Conservation (phyloP, 2,888 invertebrate genomes). For the Dryomyza anilis region DNA sequence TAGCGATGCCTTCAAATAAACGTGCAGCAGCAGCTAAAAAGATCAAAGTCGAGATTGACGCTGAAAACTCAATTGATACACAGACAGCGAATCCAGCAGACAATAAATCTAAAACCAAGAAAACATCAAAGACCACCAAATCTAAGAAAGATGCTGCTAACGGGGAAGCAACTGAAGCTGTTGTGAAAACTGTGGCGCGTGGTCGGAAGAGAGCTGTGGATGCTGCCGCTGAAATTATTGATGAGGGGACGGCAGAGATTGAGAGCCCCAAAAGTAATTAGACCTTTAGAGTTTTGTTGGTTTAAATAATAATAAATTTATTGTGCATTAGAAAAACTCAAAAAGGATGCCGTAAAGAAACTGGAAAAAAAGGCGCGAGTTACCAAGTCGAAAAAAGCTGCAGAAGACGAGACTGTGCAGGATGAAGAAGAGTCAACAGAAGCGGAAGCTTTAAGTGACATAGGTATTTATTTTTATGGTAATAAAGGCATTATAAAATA, state of each 20-base stretch:
- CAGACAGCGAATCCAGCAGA: neutral
- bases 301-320: too few species aligned
- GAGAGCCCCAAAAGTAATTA: neutral
- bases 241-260: constrained; percentile 9
- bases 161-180: neutral
- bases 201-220: constrained; percentile 28
- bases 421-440: too few species aligned
- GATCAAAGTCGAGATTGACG: too few species aligned
- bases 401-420: constrained; percentile 1
- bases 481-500: too few species aligned
- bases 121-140: too few species aligned
- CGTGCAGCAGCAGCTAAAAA: too few species aligned
- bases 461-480: too few species aligned
- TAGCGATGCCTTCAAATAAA: too few species aligned
- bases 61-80: too few species aligned
- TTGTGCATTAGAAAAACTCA: too few species aligned
- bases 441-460: too few species aligned
- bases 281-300: neutral
- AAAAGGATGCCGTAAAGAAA: constrained; percentile 34
- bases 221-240: constrained; percentile 18
- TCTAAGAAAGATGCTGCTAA: neutral
- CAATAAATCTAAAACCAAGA: too few species aligned
- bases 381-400: constrained; percentile 34
- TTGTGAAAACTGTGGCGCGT: neutral
- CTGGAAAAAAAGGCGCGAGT: constrained; percentile 26